Base-by-base conservation (phyloP, 1,140 invertebrate species). In the Oreohelix idahoensis region DNA sequence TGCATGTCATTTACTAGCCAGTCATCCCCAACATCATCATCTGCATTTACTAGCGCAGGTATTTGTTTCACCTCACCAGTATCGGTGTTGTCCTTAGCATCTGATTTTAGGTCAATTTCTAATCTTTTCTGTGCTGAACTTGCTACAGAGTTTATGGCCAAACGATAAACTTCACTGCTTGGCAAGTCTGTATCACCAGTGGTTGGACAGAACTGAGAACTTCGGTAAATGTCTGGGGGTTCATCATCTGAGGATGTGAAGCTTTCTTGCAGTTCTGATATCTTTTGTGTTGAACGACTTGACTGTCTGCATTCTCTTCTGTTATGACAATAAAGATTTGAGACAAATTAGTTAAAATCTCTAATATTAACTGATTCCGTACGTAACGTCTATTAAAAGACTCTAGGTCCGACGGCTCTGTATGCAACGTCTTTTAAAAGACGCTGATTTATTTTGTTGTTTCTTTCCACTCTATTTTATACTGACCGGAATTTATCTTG, bases 21-120 rank as follows among this genome's bases (percentile, higher is more conserved):
- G 38, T 82, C 71, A 58, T 82, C 80, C 42, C 80, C 80, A 63
- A 82, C 71, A 73, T 82, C 80, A 11, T 75, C 80, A 26, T 74
- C 45, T 35, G 29, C 69, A 71, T 71, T 71, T 23, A 81, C n/a
- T 20, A 70, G 23, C 35, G 69, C 63, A 45, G 69, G 66, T 17
- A 42, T 42, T 11, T 45, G 13, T 26, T 51, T 49, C 1, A n/a
- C 29, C 13, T 15, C 26, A 39, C 5, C 23, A 29, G 39, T 0
- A 26, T 71, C 79, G 23, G 10, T 49, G 20, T 71, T 42, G 11
- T 71, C 29, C 1, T 15, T n/a, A 5, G 36, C 23, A 23, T 58
- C 70, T n/a, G 23, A 32, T 39, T 58, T 49, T 0, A 17, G 10
- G 11, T 49, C 66, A 2, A 36, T 35, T 71, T 75, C 80, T 39